Conservation (phyloP, 2,797 vertebrate genomes). For the Morus bassanus region DNA sequence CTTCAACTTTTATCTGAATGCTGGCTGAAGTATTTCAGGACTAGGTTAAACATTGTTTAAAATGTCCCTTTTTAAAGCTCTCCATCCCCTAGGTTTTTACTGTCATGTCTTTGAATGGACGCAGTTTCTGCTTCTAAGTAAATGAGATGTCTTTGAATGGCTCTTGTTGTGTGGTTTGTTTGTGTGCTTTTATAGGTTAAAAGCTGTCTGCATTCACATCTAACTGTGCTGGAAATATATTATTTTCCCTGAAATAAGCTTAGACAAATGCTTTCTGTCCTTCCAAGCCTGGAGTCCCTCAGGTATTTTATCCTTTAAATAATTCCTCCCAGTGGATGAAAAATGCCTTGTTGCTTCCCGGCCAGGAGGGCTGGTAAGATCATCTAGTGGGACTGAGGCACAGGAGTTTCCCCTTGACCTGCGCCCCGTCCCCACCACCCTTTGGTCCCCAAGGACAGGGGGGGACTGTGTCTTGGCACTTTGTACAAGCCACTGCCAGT, state of each 20-base stretch:
- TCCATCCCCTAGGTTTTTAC: background rate
- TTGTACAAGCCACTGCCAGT: background rate
- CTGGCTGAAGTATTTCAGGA: background rate
- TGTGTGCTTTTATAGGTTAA: constrained; percentile 1
- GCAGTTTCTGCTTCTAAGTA: background rate
- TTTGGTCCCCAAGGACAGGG: background rate
- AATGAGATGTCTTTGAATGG: constrained; percentile 5
- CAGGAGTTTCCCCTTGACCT: background rate
- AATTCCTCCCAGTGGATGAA: background rate
- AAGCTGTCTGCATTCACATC: background rate
- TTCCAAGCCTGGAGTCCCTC: background rate
- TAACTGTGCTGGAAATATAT: background rate
- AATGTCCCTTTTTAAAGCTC: background rate
- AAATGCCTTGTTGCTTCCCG: background rate
- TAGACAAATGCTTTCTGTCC: background rate
- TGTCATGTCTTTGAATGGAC: background rate
- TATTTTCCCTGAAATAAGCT: constrained; percentile 14
- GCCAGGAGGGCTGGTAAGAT: background rate
- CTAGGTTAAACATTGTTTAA: background rate
- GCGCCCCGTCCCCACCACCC: too few relatives aligned
- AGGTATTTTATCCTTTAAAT: background rate
- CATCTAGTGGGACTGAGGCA: background rate
- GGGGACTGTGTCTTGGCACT: background rate
- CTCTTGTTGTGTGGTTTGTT: background rate
- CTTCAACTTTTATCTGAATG: background rate